Evolutionary conservation across 2,797 vertebrate species (phyloP), one percentile per base, ranked within the genome.

Genomic region (Rhinoraja longicauda): DNA sequence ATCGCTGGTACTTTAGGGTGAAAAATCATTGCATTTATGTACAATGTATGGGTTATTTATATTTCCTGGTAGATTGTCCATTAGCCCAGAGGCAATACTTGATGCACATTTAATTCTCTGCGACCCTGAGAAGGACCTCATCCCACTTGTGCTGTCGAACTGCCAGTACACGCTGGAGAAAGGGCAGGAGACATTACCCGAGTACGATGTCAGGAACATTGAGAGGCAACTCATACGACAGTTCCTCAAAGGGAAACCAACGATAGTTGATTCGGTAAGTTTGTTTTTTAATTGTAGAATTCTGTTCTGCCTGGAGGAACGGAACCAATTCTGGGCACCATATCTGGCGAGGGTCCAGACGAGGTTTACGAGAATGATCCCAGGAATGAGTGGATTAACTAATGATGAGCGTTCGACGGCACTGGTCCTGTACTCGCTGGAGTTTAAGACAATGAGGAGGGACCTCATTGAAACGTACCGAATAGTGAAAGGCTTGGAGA

Each of bases 121-220:
- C 93, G 94, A 96, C 94, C 96, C 96, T 1, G 96, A 97, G 62
- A 94, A 94, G 72, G 95, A 97, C 93, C 95, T 97, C 93, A 95
- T 97, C 5, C 96, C 96, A 24, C 94, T 97, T 77, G 95, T 97
- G 93, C 93, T 96, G n/a, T 93, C 96, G 0, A 95, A 96, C 95
- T 96, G 96, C 93, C 96, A 96, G 72, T 97, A 97, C 95, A 96
- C 95, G 0, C 88, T 97, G 93, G 94, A 95, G 94, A 96, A 94
- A 93, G 96, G 96, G 0, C 94, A 95, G 0, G 95, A 96, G 94
- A 97, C 95, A 0, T 93, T 90, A 94, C 94, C 90, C 21, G 95
- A 82, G 93, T 96, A 95, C 57, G 94, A 97, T 57, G 93, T 96
- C 93, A 92, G 0, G 19, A 95, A 93, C 24, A 95, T 96, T 91